Base-by-base conservation (phyloP, 2,113 vertebrate genomes). In the Tor tambroides region DNA sequence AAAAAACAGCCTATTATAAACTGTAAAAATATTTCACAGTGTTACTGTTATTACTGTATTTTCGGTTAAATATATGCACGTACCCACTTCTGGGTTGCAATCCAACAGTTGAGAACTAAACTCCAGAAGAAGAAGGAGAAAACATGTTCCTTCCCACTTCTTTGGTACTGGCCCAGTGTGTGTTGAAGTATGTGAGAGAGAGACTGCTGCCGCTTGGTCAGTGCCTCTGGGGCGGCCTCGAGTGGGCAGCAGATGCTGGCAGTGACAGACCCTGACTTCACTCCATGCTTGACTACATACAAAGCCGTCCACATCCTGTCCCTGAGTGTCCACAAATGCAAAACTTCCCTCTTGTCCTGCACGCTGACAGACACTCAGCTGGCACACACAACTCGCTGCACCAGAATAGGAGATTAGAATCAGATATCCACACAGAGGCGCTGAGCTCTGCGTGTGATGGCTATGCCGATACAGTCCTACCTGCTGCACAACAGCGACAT, bases 181-280 rank as follows among this genome's bases (percentile, higher is more conserved):
- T 74, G 32, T 56, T 80, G 38, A 61, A n/a, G 59, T 35, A 7
- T 17, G 83, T 54, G 35, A 61, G 72, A 79, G 76, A 76, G 43
- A 46, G 43, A 46, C 82, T 72, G 84, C 46, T 61, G 63, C 19
- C 56, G 38, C 26, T 32, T 49, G 74, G 84, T 65, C 84, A 88
- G 84, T 75, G 63, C 84, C 85, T 81, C 72, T 75, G 71, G 86
- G 86, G 49, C 61, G 80, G 88, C 85, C 83, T 86, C 35, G 61
- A 86, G 88, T 87, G 83, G 77, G 83, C 81, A 85, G 78, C 71
- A 82, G 46, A 81, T 56, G 30, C 84, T 88, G 87, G 77, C 88
- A 87, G 51, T 85, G 88, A 89, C 86, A 87, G 86, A 84, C 63
- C 67, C 26, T 61, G 82, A 88, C 81, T 84, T 56, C 56, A 23